Percentiles rank a stretch among this genome's conserved stretches.
Evolutionary conservation across 2,888 invertebrate species (phyloP).

Genomic region (Caradrina clavipalpis): DNA sequence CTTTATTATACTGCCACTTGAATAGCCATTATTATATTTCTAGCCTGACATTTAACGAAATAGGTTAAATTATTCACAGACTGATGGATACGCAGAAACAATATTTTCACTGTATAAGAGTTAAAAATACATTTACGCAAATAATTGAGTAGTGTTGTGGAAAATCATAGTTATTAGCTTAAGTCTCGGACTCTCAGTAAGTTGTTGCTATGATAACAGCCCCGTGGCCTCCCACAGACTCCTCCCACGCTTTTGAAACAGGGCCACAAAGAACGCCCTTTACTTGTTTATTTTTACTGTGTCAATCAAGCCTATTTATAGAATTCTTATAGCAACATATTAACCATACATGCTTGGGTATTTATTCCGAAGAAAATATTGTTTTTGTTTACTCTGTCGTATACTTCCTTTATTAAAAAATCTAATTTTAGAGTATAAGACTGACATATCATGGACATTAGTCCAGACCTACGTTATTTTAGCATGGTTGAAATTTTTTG

Average conservation of each 20-base stretch:
- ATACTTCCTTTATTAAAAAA: too few species aligned
- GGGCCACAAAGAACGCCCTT: slow-evolving; percentile 8
- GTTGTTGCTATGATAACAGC: slow-evolving; percentile 22
- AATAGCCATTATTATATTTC: neutral
- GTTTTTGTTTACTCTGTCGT: neutral
- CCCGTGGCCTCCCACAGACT: slow-evolving; percentile 37
- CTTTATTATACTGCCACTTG: neutral
- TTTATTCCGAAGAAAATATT: neutral
- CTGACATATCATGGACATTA: too few species aligned
- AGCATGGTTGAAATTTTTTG: too few species aligned
- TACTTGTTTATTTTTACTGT: slow-evolving; percentile 37
- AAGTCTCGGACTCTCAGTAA: slow-evolving; percentile 11
- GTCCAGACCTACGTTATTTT: too few species aligned
- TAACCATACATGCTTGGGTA: neutral
- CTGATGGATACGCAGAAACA: slow-evolving; percentile 6
- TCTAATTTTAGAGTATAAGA: too few species aligned
- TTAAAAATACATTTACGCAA: slow-evolving; percentile 9
- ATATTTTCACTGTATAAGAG: slow-evolving; percentile 5
- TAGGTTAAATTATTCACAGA: slow-evolving; percentile 8
- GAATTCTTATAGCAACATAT: neutral
- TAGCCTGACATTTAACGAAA: slow-evolving; percentile 18
- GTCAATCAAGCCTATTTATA: slow-evolving; percentile 33
- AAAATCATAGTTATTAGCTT: slow-evolving; percentile 38
- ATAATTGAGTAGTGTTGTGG: slow-evolving; percentile 21
- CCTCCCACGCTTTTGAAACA: slow-evolving; percentile 40